Base-by-base conservation (phyloP, 2,888 invertebrate genomes). In the Drosophila silvestris region DNA sequence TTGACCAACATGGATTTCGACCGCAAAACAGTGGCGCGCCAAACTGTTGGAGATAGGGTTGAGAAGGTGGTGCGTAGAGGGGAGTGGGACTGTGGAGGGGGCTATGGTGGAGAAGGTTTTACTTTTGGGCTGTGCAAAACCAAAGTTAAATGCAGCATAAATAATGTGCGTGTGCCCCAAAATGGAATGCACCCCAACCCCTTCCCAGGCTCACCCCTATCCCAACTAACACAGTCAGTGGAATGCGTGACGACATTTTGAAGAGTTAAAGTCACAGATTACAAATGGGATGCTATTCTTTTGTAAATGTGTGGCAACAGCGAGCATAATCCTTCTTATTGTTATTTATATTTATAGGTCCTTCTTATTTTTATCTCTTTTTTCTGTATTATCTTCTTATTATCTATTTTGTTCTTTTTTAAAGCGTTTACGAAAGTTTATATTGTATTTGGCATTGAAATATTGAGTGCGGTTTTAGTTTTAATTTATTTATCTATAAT, bases 91-190 rank as follows among this genome's bases (percentile, higher is more conserved):
- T 33, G 58, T 0, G 19, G 19, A 0, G 39, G n/a, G 22, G 22
- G 19, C 19, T 12, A 12, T 10, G 30, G 39, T 16, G 22, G 47
- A 47, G 22, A 16, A 26, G 47, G 47, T 70, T 70, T 77, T 66
- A 67, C 74, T 58, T 76, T 66, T 73, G 77, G 83, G 63, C 68
- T 53, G 74, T 59, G 74, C 76, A 70, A 83, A 86, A 90, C 90
- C 90, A 86, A 86, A 87, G 86, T 90, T 90, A 87, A 87, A 87
- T 87, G 91, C 90, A 83, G 86, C 90, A 90, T 87, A 82, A 87
- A 90, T 90, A 90, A 85, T 90, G 82, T 84, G 90, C 77, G 90
- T 88, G 85, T 70, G 75, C 71, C 62, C 62, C 22, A 41, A 12
- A 57, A 61, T 47, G 37, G 33, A 47, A 70, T 44, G 26, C 6